Base-by-base conservation (phyloP, 2,797 vertebrate genomes). In the Anguilla pacifica region DNA sequence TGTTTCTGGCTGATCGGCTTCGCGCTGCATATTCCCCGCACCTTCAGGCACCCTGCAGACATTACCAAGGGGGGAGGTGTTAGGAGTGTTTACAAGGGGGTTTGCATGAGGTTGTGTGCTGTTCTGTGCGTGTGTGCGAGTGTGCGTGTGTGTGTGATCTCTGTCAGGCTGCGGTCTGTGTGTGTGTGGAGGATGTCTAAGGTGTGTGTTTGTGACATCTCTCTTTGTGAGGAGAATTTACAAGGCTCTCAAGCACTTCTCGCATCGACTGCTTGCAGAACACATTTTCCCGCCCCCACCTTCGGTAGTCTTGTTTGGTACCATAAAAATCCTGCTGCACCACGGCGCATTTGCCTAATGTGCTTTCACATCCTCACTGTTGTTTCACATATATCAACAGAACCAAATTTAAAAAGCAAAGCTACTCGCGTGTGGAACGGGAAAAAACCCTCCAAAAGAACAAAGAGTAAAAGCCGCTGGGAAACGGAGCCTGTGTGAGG, bases 31-130 rank as follows among this genome's bases (percentile, higher is more conserved):
- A 83, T 86, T 74, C 43, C 22, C 79, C 83, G 85, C n/a, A 19
- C 13, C 22, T 46, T 43, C 79, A 88, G 85, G 13, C 13, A 31
- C 91, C 91, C 39, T 90, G 85, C 49, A 84, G 51, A 90, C 46
- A 53, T 77, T 74, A 85, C 39, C 89, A 53, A 28, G 79, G 64
- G 85, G 31, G 82, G 67, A 49, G 46, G 57, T 72, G 81, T 83
- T 51, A n/a, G n/a, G 51, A 25, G 86, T 61, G 87, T 10, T 46
- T 81, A n/a, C 15, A 31, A 19, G 28, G 13, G 1, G 4, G 2
- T 39, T 0, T 17, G n/a, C 31, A 9, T 70, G 25, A 11, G 17
- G 5, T 7, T 77, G 74, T 19, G 70, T 39, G 35, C 19, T 2
- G 5, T 19, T 6, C 35, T 77, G 72, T 43, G 72, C 43, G 70